phyloP scores from a whole-genome alignment of 2,113 vertebrate genomes.

The Toxotes jaculatrix region DNA sequence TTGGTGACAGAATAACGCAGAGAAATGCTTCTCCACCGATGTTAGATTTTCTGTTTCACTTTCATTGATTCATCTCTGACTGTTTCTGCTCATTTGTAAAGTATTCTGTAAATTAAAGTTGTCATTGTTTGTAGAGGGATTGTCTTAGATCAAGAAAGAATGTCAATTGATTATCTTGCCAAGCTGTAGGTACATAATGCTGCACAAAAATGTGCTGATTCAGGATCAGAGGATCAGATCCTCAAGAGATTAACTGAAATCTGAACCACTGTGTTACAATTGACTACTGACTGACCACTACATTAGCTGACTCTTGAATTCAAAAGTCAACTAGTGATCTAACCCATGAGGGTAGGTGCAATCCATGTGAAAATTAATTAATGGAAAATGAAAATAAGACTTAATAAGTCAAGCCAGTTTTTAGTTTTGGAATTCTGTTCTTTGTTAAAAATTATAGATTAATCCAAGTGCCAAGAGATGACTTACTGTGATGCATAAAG shows the following conservation, averaged over 20 bases:
- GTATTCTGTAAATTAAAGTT: too few species aligned
- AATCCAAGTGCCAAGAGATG: rapidly evolving
- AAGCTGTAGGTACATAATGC: neutral
- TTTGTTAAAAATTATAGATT: neutral
- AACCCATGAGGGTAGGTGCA: neutral
- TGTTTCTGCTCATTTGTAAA: neutral
- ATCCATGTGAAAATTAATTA: neutral
- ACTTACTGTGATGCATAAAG: neutral
- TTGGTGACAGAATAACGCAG: slow-evolving; percentile 11
- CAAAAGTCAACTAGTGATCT: neutral
- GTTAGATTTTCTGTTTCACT: neutral
- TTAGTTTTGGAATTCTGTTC: neutral
- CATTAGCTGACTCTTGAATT: neutral
- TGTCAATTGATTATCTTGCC: neutral
- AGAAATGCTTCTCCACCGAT: neutral
- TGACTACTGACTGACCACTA: too few species aligned
- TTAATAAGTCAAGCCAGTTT: neutral
- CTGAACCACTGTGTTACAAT: too few species aligned
- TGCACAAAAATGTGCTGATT: neutral
- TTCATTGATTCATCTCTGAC: neutral
- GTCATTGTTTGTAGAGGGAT: neutral
- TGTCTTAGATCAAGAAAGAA: neutral
- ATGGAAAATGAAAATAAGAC: neutral
- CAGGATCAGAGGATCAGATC: neutral
- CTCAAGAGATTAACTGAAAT: neutral